phyloP scores from a whole-genome alignment of 2,113 vertebrate species.

The Syngnathus typhle region DNA sequence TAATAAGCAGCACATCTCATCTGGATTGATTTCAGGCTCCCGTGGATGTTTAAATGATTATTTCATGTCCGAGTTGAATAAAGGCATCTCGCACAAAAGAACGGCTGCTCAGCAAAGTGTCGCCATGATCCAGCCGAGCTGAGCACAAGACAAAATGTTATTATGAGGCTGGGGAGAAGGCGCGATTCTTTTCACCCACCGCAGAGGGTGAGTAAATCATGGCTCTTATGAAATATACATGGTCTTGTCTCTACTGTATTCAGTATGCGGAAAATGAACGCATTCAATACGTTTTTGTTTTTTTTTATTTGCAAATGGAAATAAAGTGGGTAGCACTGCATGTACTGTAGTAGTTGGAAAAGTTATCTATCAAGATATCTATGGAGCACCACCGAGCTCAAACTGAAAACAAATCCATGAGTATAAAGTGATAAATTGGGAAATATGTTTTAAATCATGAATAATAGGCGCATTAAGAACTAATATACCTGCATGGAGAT shows the following conservation, averaged over 20 bases:
- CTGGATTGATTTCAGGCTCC: not conserved
- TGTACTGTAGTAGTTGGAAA: no score
- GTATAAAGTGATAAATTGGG: no score
- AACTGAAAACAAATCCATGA: no score
- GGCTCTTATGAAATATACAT: conserved; percentile 22
- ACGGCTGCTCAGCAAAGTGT: not conserved
- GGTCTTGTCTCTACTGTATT: not conserved
- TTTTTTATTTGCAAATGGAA: not conserved
- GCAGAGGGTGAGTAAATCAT: not conserved
- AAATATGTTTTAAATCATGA: no score
- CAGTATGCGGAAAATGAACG: not conserved
- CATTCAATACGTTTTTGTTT: not conserved
- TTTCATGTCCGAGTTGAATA: not conserved
- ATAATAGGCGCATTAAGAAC: no score
- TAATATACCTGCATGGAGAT: no score
- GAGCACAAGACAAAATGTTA: not conserved
- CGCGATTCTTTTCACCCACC: not conserved
- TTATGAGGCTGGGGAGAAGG: not conserved
- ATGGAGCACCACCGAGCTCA: no score
- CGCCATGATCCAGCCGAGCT: not conserved
- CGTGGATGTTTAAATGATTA: not conserved
- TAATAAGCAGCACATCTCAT: not conserved
- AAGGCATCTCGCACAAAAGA: not conserved
- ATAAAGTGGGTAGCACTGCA: not conserved
- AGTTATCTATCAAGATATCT: no score